Evolutionary conservation across 2,113 vertebrate species (phyloP).

Genomic region (Pollimyrus isidori): DNA sequence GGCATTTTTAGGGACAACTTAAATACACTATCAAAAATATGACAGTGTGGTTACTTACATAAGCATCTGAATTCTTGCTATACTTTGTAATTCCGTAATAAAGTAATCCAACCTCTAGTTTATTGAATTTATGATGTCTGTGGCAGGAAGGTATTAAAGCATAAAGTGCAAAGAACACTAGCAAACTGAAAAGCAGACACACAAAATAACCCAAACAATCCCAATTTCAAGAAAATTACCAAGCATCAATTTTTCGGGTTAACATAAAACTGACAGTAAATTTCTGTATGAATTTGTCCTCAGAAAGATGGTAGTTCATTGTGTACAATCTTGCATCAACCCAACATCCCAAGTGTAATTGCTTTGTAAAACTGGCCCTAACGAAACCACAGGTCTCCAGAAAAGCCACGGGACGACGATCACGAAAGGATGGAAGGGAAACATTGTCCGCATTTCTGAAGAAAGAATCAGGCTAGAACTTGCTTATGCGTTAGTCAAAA

Average conservation of each 20-base stretch:
- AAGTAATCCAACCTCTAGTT: not conserved
- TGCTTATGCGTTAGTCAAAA: not conserved
- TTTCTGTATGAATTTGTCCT: not conserved
- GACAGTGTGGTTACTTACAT: not conserved
- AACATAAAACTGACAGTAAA: not conserved
- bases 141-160: not conserved
- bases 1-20: not conserved
- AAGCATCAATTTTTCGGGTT: not conserved
- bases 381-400: not conserved
- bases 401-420: not conserved
- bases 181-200: not conserved
- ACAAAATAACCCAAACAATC: not conserved
- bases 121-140: not conserved
- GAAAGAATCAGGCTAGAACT: not conserved
- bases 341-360: not conserved
- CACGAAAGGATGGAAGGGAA: not conserved
- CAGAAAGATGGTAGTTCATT: not conserved
- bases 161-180: not conserved
- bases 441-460: not conserved
- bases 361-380: not conserved
- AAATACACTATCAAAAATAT: not conserved
- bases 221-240: not conserved
- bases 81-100: not conserved
- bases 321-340: not conserved
- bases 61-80: not conserved